These are phyloP conservation scores for Rhagonycha lutea DNA, from an alignment of 2,888 invertebrate species.

Conservation along the genomic window DNA sequence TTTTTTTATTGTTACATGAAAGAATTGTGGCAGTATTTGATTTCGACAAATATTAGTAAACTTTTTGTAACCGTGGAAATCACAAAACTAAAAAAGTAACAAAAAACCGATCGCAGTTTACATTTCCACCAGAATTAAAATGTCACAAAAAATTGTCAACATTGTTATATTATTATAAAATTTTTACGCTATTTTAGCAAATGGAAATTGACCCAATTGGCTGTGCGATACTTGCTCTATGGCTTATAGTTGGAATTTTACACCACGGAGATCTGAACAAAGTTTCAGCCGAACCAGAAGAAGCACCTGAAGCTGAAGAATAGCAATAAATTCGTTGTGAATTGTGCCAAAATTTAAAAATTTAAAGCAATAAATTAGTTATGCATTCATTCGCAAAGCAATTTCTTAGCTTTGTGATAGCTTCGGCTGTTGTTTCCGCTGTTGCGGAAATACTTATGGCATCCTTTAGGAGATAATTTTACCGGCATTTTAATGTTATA, in stretches of 20 bases:
- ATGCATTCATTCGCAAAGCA: not conserved
- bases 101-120: not conserved
- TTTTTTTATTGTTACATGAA: not conserved
- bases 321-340: not conserved
- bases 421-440: not conserved
- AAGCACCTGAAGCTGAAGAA: not conserved
- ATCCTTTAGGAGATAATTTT: not conserved
- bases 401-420: not conserved
- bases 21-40: not conserved
- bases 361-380: not conserved
- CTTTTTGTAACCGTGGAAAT: not conserved
- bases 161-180: not conserved
- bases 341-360: not conserved
- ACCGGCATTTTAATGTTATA: not conserved
- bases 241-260: not conserved
- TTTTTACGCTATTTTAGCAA: not conserved
- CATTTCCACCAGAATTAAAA: not conserved
- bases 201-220: not conserved
- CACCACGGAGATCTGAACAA: not conserved
- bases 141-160: not conserved
- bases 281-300: not conserved
- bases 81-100: not conserved
- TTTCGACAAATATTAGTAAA: too few species aligned
- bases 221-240: not conserved
- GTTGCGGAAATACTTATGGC: not conserved